phyloP scores from a whole-genome alignment of 2,888 invertebrate genomes.

The Aspidiotus rigidus region DNA sequence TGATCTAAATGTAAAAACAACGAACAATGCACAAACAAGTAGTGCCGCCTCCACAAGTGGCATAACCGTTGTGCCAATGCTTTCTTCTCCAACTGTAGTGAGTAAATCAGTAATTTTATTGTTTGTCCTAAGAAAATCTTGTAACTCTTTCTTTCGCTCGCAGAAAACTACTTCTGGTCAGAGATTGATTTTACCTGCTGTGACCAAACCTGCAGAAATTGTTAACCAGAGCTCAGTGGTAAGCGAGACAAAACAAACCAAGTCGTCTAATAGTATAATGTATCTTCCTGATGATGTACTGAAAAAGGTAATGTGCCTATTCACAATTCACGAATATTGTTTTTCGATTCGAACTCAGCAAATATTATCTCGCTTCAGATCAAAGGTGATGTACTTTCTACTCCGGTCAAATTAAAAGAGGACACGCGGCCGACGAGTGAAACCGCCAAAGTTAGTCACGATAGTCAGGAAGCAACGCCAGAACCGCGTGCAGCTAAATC shows the following conservation, averaged over 20 bases:
- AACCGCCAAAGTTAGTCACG: constrained; percentile 5
- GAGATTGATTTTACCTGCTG: constrained; percentile 21
- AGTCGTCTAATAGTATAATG: constrained; percentile 16
- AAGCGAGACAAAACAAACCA: constrained; percentile 9
- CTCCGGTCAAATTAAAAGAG: constrained; percentile 18
- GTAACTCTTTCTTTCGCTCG: neutral
- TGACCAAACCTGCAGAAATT: constrained; percentile 8
- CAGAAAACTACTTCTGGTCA: constrained; percentile 26
- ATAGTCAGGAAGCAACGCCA: constrained; percentile 11
- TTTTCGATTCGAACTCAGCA: too few relatives aligned
- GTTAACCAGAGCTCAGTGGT: constrained; percentile 12
- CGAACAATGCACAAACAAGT: constrained; percentile 6
- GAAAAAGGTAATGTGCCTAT: constrained; percentile 10
- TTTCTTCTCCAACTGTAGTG: constrained; percentile 8
- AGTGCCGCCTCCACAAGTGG: constrained; percentile 1
- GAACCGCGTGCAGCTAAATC: constrained; percentile 17
- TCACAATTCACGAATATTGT: too few relatives aligned
- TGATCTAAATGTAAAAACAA: constrained; percentile 16
- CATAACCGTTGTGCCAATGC: constrained; percentile 21
- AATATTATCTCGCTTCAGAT: neutral
- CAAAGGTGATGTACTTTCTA: constrained; percentile 14
- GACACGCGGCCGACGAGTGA: constrained; percentile 1
- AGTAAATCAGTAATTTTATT: neutral
- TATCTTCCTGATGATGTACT: constrained; percentile 16
- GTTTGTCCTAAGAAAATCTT: too few relatives aligned